Evolutionary conservation across 2,797 vertebrate species (phyloP), one percentile per base, ranked within the genome.

Genomic region (Schizopygopsis malacanthus): DNA sequence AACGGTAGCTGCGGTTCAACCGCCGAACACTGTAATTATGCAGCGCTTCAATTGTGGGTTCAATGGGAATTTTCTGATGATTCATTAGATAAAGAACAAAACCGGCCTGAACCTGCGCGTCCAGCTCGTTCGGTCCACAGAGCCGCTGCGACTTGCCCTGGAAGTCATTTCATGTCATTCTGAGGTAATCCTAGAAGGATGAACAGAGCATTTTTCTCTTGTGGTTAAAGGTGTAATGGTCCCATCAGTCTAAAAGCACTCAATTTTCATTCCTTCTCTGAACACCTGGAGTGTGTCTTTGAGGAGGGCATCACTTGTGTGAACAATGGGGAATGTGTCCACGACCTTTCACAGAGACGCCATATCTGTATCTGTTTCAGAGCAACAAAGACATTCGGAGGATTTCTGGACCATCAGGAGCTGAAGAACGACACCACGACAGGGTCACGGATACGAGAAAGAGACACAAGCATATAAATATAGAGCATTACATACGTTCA

Each of bases 151-250:
- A 86, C 88, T 75, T 85, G 87, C 82, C 59, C 77, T 65, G 70
- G 43, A 37, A 87, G 86, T 85, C 72, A 83, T 85, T 88, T 81
- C 4, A 56, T 84, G 83, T 84, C 81, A 88, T 88, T 90, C 77
- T 33, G 79, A 11, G 47, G 89, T 89, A 90, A 91, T 89, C 89
- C 88, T 89, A 89, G 87, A 89, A 78, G 88, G 54, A 79, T 88
- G 88, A 87, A 83, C 61, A 16, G 69, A 82, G 67, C 83, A 52
- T 86, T 89, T 89, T 87, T 87, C 81, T 90, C 70, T 69, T 87
- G 87, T 82, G 86, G 86, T 90, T 87, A 77, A 85, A 86, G 75
- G 87, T 86, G 86, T 87, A 89, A 90, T 87, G 86, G 86, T 84
- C 81, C 79, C 79, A 73, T 90, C 87, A 87, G 56, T 80, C 81